Conservation (phyloP, 2,113 vertebrate genomes). For the Turnix velox region DNA sequence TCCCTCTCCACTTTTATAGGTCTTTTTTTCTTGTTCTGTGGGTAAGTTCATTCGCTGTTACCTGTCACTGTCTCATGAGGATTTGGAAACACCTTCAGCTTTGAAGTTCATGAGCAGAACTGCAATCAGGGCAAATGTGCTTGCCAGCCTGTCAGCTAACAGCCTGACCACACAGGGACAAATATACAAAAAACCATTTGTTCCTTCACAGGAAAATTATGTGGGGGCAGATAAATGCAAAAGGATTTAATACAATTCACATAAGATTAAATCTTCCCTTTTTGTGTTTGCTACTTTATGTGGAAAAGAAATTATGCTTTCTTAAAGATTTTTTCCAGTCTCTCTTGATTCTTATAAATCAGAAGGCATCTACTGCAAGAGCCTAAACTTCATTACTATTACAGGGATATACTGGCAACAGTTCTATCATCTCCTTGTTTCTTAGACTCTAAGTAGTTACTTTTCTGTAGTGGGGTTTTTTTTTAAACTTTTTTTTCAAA, state of each 20-base stretch:
- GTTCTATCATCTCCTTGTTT: not conserved
- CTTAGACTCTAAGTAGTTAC: not conserved
- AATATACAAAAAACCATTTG: not conserved
- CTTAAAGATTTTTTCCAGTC: not conserved
- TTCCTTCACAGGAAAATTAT: not conserved
- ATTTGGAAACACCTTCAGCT: not conserved
- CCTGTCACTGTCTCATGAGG: not conserved
- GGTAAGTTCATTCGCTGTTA: not conserved
- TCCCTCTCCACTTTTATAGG: not conserved
- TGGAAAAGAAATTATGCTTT: not conserved
- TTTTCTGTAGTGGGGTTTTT: not conserved
- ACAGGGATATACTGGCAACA: not conserved
- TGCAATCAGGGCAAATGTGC: not conserved
- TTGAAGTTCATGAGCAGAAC: not conserved
- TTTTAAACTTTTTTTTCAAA: not conserved
- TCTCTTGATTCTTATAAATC: not conserved
- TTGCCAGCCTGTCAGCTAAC: rapidly evolving
- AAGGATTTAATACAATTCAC: not conserved
- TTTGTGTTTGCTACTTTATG: not conserved
- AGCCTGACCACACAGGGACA: rapidly evolving
- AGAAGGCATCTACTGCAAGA: not conserved
- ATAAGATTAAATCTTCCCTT: not conserved
- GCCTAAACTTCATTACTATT: not conserved
- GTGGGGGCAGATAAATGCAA: not conserved
- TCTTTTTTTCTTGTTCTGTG: not conserved